These are phyloP conservation scores for Rhea americana DNA, from an alignment of 2,113 vertebrate species.

Conservation along the genomic window DNA sequence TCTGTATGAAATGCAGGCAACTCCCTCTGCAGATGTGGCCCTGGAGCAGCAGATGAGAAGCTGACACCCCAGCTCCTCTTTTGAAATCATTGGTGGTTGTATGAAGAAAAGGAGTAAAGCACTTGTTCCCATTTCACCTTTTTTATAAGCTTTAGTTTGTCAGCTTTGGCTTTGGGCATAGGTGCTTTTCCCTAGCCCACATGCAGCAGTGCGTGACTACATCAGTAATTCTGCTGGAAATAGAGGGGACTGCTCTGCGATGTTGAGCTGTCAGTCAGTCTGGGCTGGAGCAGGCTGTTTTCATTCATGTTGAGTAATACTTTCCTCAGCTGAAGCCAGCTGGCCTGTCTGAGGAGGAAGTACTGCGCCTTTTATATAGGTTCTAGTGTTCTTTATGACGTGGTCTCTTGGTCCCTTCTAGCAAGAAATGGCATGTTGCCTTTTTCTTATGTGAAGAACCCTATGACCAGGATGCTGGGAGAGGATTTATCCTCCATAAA, in stretches of 20 bases:
- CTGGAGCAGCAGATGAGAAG: background rate
- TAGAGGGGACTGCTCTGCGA: background rate
- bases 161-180: background rate
- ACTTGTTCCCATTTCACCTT: background rate
- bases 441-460: background rate
- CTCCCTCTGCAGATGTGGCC: background rate
- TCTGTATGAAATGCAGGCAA: background rate
- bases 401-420: background rate
- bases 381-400: background rate
- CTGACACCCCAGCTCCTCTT: background rate
- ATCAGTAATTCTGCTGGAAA: background rate
- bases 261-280: background rate
- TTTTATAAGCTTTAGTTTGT: background rate
- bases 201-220: background rate
- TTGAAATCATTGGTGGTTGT: background rate
- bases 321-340: background rate
- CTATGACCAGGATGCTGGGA: accelerated
- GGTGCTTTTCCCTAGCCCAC: background rate
- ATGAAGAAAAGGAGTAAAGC: background rate
- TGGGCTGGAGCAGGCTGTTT: background rate
- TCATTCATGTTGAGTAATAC: background rate
- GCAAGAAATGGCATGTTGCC: background rate
- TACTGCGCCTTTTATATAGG: background rate
- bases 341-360: background rate
- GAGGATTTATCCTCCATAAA: background rate